A percentile compares a stretch with the other conserved stretches of the same genome.
phyloP scores from a whole-genome alignment of 2,113 vertebrate species.

The Malurus elegans region DNA sequence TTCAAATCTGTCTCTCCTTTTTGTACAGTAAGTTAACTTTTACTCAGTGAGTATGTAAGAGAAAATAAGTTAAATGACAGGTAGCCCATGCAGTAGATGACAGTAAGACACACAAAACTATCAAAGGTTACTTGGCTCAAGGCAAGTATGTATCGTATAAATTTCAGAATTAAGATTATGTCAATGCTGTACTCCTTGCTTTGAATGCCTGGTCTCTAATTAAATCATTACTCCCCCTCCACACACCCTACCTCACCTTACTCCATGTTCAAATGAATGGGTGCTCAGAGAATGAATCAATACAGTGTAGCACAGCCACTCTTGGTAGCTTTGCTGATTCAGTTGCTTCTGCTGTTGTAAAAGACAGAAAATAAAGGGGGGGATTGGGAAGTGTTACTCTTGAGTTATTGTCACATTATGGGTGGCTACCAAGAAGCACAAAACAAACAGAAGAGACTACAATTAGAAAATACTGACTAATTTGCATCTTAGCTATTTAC shows the following conservation, averaged over 20 bases:
- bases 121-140: not conserved
- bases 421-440: not conserved
- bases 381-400: not conserved
- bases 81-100: not conserved
- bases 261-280: not conserved
- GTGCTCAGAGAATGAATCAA: slow-evolving; percentile 22
- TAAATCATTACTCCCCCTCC: not conserved
- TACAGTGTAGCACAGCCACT: not conserved
- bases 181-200: not conserved
- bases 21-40: not conserved
- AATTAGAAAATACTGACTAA: not conserved
- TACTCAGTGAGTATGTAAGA: not conserved
- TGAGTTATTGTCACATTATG: not conserved
- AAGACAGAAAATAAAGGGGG: not conserved
- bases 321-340: not conserved
- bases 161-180: not conserved
- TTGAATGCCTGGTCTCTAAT: not conserved
- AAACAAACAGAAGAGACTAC: not conserved
- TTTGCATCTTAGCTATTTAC: not conserved
- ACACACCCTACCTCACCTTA: not conserved
- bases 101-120: not conserved
- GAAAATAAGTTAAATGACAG: not conserved
- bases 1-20: slow-evolving; percentile 18
- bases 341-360: not conserved
- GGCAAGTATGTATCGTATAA: not conserved